Conservation (phyloP, 2,888 invertebrate genomes). For the Mycogona germanica region DNA sequence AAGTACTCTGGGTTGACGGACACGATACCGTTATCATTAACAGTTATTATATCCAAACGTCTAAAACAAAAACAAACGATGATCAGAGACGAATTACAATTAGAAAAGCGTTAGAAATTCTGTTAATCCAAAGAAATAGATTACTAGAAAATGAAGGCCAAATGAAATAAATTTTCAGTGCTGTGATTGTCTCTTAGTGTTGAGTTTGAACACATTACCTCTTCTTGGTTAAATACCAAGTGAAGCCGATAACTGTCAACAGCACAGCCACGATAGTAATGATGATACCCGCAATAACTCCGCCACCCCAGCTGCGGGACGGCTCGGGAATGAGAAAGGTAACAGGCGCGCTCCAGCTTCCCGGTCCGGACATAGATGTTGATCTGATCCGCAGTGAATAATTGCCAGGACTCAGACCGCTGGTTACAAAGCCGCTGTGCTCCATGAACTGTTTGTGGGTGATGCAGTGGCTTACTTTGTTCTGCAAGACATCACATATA, state of each 20-base stretch:
- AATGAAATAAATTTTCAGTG: too few relatives aligned
- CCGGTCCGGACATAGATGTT: conserved; percentile 55
- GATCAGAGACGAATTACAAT: too few relatives aligned
- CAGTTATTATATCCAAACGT: too few relatives aligned
- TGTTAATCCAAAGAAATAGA: too few relatives aligned
- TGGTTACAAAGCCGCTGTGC: not conserved
- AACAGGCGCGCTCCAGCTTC: conserved; percentile 25
- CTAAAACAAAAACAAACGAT: too few relatives aligned
- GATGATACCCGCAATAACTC: conserved; percentile 34
- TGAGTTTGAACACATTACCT: too few relatives aligned
- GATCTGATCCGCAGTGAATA: conserved; percentile 67
- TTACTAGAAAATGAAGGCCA: too few relatives aligned
- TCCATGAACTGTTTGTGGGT: conserved; percentile 39
- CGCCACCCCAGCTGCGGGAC: conserved; percentile 23
- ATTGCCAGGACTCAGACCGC: conserved; percentile 53
- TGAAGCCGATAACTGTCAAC: not conserved
- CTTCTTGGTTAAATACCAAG: conserved; percentile 9
- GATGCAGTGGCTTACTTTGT: conserved; percentile 45
- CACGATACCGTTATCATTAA: too few relatives aligned
- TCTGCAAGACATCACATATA: too few relatives aligned
- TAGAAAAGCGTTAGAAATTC: too few relatives aligned
- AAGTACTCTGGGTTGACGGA: too few relatives aligned
- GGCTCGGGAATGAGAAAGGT: conserved; percentile 23
- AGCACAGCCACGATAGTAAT: conserved; percentile 7
- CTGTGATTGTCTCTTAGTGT: too few relatives aligned